Evolutionary conservation across 2,888 invertebrate genomes (phyloP).

Genomic region (Monochamus alternatus): DNA sequence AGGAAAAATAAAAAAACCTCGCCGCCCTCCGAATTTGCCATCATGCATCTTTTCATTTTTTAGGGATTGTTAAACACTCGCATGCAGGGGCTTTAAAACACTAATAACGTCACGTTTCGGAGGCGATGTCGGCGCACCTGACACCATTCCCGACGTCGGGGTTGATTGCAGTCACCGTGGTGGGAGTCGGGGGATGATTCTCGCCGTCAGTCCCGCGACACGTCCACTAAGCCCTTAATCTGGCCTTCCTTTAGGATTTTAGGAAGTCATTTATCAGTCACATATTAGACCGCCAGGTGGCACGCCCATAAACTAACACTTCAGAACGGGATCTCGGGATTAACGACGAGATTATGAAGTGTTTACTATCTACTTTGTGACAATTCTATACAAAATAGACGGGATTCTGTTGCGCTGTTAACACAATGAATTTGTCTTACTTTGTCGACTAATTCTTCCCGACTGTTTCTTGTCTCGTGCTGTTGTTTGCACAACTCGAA

Average conservation of each 20-base stretch:
- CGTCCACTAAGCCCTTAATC: slow-evolving; percentile 70
- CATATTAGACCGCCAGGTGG: slow-evolving; percentile 69
- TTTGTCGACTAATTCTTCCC: slow-evolving; percentile 18
- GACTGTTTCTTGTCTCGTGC: slow-evolving; percentile 12
- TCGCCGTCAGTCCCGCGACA: slow-evolving; percentile 66
- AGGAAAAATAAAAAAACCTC: slow-evolving; percentile 10
- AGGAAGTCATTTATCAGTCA: slow-evolving; percentile 71
- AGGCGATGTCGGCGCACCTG: slow-evolving; percentile 63
- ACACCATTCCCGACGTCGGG: slow-evolving; percentile 57
- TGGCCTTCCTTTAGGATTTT: slow-evolving; percentile 70
- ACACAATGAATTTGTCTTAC: slow-evolving; percentile 1
- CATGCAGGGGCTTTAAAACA: slow-evolving; percentile 60
- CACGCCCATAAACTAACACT: slow-evolving; percentile 66
- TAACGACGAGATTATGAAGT: slow-evolving; percentile 58
- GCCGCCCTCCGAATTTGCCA: slow-evolving; percentile 14
- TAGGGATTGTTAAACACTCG: slow-evolving; percentile 61
- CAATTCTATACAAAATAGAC: slow-evolving; percentile 39
- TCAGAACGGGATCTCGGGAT: slow-evolving; percentile 62
- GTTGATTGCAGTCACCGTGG: slow-evolving; percentile 53
- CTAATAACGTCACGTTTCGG: slow-evolving; percentile 66
- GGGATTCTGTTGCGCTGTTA: slow-evolving; percentile 20
- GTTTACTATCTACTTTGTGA: slow-evolving; percentile 57
- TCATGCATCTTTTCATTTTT: slow-evolving; percentile 48
- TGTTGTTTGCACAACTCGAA: not conserved
- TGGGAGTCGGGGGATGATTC: slow-evolving; percentile 61